Evolutionary conservation across 2,888 invertebrate genomes (phyloP).

Genomic region (Campopleginae sp.): DNA sequence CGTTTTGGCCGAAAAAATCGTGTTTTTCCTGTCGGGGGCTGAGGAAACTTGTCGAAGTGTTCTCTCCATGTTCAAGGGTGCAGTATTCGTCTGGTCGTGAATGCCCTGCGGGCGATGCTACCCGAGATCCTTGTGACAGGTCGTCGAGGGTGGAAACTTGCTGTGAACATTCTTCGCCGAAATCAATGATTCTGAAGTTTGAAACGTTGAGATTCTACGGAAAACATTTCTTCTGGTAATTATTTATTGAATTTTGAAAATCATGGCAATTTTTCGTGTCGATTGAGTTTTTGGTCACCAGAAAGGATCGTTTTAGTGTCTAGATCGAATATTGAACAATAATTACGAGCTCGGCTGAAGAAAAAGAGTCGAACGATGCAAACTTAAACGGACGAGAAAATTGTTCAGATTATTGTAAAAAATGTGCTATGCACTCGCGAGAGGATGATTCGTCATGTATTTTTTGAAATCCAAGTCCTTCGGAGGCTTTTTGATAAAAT

Average conservation of each 20-base stretch:
- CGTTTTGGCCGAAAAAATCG: not conserved
- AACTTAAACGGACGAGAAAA: not conserved
- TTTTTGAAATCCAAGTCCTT: not conserved
- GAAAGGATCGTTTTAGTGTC: too few species aligned
- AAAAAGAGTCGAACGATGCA: too few species aligned
- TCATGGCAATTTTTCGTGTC: too few species aligned
- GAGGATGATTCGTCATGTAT: not conserved
- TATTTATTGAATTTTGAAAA: too few species aligned
- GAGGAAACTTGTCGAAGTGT: conserved; percentile 43
- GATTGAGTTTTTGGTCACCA: too few species aligned
- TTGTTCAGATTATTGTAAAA: not conserved
- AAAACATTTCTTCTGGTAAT: too few species aligned
- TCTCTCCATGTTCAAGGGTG: conserved; percentile 39
- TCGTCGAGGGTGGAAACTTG: conserved; percentile 27
- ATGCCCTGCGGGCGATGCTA: conserved; percentile 35
- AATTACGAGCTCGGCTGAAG: too few species aligned
- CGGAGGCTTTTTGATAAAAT: not conserved
- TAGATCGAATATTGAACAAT: too few species aligned
- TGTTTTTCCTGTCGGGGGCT: not conserved
- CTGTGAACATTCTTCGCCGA: conserved; percentile 2
- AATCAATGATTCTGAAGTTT: too few species aligned
- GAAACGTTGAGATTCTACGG: too few species aligned
- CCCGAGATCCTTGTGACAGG: conserved; percentile 28
- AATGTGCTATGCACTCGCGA: not conserved
- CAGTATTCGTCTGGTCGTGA: conserved; percentile 36